Conservation (phyloP, 2,113 vertebrate genomes). For the Chunga burmeisteri region DNA sequence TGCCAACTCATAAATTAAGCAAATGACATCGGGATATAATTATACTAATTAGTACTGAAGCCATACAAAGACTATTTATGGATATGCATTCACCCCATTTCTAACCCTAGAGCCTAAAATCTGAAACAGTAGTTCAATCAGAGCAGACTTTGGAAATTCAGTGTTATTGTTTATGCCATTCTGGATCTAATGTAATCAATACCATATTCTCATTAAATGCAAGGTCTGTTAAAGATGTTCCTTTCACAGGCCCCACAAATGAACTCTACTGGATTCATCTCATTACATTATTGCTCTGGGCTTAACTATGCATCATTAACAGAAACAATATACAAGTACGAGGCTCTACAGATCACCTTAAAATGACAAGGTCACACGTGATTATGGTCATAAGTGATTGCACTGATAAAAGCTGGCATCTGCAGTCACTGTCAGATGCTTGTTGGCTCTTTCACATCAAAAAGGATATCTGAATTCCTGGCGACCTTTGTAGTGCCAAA, state of each 20-base stretch:
- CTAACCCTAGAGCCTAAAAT: conserved; percentile 60
- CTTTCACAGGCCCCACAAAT: conserved; percentile 26
- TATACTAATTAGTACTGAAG: conserved; percentile 73
- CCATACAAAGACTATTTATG: conserved; percentile 65
- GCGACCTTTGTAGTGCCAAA: neutral
- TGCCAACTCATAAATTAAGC: conserved; percentile 75
- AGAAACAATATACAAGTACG: conserved; percentile 29
- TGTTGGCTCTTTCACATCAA: neutral
- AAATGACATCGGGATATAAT: conserved; percentile 72
- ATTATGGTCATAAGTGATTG: neutral
- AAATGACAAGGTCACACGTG: neutral
- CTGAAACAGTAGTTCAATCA: conserved; percentile 45
- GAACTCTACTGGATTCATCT: conserved; percentile 46
- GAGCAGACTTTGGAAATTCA: conserved; percentile 21
- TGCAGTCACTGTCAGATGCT: neutral
- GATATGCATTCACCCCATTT: conserved; percentile 49
- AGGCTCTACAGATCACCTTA: conserved; percentile 30
- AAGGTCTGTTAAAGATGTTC: conserved; percentile 47
- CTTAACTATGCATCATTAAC: conserved; percentile 54
- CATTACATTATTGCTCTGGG: conserved; percentile 51
- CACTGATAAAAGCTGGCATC: neutral
- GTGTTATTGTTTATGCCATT: conserved; percentile 41
- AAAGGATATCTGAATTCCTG: neutral
- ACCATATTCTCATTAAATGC: conserved; percentile 62
- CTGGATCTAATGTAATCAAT: conserved; percentile 64